Evolutionary conservation across 2,113 vertebrate species (phyloP), one percentile per base, ranked within the genome.

Genomic region (Uropsilus gracilis): DNA sequence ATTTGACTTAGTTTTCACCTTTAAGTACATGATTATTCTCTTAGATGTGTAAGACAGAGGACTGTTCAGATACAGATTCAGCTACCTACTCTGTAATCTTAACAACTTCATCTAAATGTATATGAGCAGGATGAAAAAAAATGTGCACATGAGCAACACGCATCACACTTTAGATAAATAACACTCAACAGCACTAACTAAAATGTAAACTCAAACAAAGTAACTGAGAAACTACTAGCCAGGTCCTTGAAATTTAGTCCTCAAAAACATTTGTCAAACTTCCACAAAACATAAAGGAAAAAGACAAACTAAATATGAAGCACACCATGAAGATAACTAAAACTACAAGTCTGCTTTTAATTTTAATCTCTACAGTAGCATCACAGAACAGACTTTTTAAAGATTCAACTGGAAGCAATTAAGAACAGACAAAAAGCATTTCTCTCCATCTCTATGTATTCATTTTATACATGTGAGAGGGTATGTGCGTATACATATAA

Each of bases 261-360:
- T 94, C 63, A 83, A 89, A 95, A 96, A 73, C 34, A 50, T 30
- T 37, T 73, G 14, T 88, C 32, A 91, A 68, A 96, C 9, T 83
- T 77, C 17, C 24, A 85, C 7, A 85, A 96, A 75, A 80, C 32
- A 86, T 55, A 87, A 73, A 86, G 20, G 37, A 64, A 81, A 73
- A 10, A 68, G 6, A 75, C 39, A 64, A 30, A 73, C 1, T 22
- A 66, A 93, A 93, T 42, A 90, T 57, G 66, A 90, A 71, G 26
- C 57, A 80, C 26, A 2, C 26, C 53, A 84, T 3, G 28, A 86
- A 73, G 16, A 5, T 22, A 73, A 9, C 80, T 69, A 86, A 95
- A 91, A 71, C 75, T 88, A 71, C 5, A 77, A 63, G 55, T 44
- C 30, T 92, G 57, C 22, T 50, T 82, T 93, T 86, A 85, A 84